A percentile compares a stretch with the other conserved stretches of the same genome.
Evolutionary conservation across 2,888 invertebrate species (phyloP).

Genomic region (Rosalia funebris): DNA sequence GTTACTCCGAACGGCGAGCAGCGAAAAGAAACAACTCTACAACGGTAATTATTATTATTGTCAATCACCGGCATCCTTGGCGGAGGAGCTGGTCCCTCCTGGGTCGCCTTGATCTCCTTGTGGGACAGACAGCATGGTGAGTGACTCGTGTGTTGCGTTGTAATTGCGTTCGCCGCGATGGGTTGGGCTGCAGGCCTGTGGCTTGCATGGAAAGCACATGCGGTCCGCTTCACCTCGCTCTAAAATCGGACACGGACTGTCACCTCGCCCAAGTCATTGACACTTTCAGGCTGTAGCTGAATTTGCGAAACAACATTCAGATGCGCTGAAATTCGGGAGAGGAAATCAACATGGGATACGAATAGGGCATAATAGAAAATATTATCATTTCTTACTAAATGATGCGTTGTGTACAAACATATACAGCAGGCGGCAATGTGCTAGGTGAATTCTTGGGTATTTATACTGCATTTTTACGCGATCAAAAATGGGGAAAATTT

Average conservation of each 20-base stretch:
- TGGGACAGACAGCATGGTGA: slow-evolving; percentile 36
- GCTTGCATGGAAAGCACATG: slow-evolving; percentile 5
- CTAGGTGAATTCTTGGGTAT: too few relatives aligned
- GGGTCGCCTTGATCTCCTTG: slow-evolving; percentile 44
- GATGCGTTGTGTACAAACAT: too few relatives aligned
- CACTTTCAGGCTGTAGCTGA: slow-evolving; percentile 25
- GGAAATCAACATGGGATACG: too few relatives aligned
- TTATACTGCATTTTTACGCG: too few relatives aligned
- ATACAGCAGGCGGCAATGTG: too few relatives aligned
- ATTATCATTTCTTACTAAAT: too few relatives aligned
- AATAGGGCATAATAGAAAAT: too few relatives aligned
- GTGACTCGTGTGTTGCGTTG: slow-evolving; percentile 23
- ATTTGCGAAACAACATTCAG: neutral
- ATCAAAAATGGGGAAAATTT: too few relatives aligned
- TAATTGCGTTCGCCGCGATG: slow-evolving; percentile 5
- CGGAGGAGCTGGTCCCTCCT: slow-evolving; percentile 41
- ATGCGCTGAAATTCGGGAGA: too few relatives aligned
- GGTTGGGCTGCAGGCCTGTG: slow-evolving; percentile 10
- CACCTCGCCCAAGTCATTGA: slow-evolving; percentile 44
- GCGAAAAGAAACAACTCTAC: neutral
- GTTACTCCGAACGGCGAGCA: neutral
- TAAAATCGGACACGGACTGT: slow-evolving; percentile 37
- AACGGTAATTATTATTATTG: neutral
- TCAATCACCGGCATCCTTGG: slow-evolving; percentile 37
- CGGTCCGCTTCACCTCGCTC: slow-evolving; percentile 37